Conservation (phyloP, 2,888 invertebrate species). For the Thumatha senex region DNA sequence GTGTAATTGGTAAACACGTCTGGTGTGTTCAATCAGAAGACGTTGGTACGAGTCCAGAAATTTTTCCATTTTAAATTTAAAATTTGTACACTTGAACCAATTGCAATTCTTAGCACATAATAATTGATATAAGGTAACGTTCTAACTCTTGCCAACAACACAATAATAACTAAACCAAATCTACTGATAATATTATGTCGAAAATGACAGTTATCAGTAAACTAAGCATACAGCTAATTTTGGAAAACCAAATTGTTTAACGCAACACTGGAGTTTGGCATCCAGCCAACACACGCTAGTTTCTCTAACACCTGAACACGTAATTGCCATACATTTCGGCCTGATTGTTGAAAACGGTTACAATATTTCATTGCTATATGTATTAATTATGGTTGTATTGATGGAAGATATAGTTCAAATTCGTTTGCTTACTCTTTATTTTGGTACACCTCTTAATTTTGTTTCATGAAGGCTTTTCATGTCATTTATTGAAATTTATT, state of each 20-base stretch:
- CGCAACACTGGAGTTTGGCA: slow-evolving; percentile 26
- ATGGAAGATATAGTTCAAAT: background rate
- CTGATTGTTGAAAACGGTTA: slow-evolving; percentile 38
- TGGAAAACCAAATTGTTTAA: slow-evolving; percentile 38
- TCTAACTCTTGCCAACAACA: too few species aligned
- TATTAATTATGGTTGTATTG: slow-evolving; percentile 20
- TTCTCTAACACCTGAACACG: slow-evolving; percentile 49
- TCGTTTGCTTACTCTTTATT: too few species aligned
- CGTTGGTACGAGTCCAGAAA: too few species aligned
- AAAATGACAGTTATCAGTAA: slow-evolving; percentile 23
- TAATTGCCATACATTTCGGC: slow-evolving; percentile 52
- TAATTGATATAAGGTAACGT: too few species aligned
- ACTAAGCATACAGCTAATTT: slow-evolving; percentile 18
- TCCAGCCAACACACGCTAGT: slow-evolving; percentile 30
- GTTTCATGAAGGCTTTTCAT: too few species aligned
- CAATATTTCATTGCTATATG: slow-evolving; percentile 33
- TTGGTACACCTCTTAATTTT: too few species aligned
- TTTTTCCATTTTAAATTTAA: too few species aligned
- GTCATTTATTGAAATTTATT: too few species aligned
- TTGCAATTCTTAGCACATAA: too few species aligned
- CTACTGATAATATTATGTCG: slow-evolving; percentile 4
- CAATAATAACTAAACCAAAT: background rate
- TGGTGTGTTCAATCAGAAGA: too few species aligned
- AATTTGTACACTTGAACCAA: too few species aligned
- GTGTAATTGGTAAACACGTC: too few species aligned